Evolutionary conservation across 2,797 vertebrate species (phyloP).

Genomic region (Epinephelus awoara): DNA sequence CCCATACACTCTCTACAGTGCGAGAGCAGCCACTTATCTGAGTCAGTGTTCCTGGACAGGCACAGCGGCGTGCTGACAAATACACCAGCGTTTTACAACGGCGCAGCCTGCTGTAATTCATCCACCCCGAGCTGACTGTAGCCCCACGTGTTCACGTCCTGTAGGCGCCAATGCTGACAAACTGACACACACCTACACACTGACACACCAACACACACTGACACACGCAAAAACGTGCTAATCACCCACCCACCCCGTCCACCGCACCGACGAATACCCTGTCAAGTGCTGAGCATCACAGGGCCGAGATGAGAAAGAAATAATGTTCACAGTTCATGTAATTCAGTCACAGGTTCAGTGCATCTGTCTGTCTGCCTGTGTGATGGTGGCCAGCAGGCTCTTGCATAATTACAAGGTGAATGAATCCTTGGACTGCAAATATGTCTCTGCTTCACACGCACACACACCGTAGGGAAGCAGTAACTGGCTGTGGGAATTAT

Average conservation of each 20-base stretch:
- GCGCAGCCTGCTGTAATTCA: conserved; percentile 70
- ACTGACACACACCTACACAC: conserved; percentile 75
- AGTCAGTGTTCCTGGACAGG: conserved; percentile 74
- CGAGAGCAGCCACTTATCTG: conserved; percentile 73
- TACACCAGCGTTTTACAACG: conserved; percentile 67
- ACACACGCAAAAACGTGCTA: conserved; percentile 62
- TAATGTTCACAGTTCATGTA: conserved; percentile 55
- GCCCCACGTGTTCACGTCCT: conserved; percentile 62
- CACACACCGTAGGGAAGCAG: conserved; percentile 13
- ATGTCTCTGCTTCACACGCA: conserved; percentile 23
- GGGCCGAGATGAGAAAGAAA: conserved; percentile 57
- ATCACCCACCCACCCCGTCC: conserved; percentile 50
- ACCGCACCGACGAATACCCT: conserved; percentile 42
- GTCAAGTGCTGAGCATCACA: conserved; percentile 61
- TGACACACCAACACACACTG: conserved; percentile 62
- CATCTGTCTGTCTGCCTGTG: conserved; percentile 55
- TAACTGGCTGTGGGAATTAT: conserved; percentile 26
- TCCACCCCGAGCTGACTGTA: conserved; percentile 54
- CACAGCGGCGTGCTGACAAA: conserved; percentile 68
- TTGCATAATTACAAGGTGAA: conserved; percentile 65
- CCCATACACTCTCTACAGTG: conserved; percentile 60
- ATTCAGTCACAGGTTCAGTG: conserved; percentile 57
- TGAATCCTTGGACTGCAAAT: conserved; percentile 54
- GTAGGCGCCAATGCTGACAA: conserved; percentile 74
- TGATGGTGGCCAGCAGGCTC: conserved; percentile 49